These are phyloP conservation scores for Suricata suricatta DNA, from an alignment of 2,113 vertebrate species.

Conservation along the genomic window DNA sequence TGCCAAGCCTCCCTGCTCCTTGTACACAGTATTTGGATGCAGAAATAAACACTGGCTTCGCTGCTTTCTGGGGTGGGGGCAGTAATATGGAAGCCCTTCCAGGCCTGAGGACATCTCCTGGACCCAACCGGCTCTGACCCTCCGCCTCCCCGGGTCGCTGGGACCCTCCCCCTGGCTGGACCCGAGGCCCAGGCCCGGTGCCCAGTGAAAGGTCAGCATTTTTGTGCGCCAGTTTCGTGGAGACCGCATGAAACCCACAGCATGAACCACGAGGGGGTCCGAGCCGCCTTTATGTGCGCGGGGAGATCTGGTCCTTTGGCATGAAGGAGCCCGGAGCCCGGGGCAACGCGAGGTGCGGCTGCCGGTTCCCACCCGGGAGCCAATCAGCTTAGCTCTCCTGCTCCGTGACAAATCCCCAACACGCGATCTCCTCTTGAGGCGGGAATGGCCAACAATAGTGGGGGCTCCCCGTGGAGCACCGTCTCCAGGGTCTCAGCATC, in stretches of 20 bases:
- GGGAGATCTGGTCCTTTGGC: constrained; percentile 34
- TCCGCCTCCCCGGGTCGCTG: background rate
- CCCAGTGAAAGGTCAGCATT: constrained; percentile 73
- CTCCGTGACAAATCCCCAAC: constrained; percentile 64
- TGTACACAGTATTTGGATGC: background rate
- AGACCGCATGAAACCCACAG: constrained; percentile 53
- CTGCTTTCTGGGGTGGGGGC: rapidly evolving
- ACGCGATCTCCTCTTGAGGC: constrained; percentile 30
- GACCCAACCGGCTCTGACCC: background rate
- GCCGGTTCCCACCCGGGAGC: constrained; percentile 67
- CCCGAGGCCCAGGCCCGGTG: constrained; percentile 52
- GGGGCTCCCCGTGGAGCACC: background rate
- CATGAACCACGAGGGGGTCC: constrained; percentile 59
- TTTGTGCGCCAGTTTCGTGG: constrained; percentile 77
- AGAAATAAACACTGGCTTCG: background rate
- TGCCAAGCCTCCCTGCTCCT: background rate
- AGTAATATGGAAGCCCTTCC: background rate
- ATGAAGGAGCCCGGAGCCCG: constrained; percentile 60
- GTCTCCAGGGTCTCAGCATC: background rate
- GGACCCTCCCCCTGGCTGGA: constrained; percentile 10
- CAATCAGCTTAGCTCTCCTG: constrained; percentile 63
- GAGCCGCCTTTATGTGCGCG: constrained; percentile 73
- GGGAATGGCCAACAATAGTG: background rate
- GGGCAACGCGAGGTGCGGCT: constrained; percentile 72
- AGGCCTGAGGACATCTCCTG: background rate